Percentiles rank a stretch among this genome's conserved stretches.
phyloP scores from a whole-genome alignment of 2,113 vertebrate genomes.

The Vanacampus margaritifer region DNA sequence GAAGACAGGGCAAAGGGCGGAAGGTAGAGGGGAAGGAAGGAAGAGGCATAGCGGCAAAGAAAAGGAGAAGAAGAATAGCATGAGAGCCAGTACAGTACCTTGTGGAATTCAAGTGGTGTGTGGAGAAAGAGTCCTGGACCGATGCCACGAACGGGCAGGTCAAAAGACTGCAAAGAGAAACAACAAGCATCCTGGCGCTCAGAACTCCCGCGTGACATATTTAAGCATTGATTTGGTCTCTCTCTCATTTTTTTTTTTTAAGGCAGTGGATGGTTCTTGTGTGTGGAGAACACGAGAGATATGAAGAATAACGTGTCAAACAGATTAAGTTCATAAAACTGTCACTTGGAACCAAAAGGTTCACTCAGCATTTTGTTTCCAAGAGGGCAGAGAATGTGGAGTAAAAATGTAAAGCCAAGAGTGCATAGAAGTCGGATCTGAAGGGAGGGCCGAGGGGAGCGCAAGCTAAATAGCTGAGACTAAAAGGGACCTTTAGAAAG shows the following conservation, averaged over 20 bases:
- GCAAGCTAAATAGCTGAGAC: neutral
- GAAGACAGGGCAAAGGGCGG: neutral
- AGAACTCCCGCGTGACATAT: conserved; percentile 1
- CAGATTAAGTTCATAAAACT: neutral
- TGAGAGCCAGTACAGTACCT: conserved; percentile 46
- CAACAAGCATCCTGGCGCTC: conserved; percentile 30
- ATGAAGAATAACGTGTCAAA: neutral
- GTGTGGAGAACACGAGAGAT: neutral
- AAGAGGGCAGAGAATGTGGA: conserved; percentile 17
- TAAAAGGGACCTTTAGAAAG: neutral
- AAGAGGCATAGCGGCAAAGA: neutral
- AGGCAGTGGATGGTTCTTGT: neutral
- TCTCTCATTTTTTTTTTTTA: neutral
- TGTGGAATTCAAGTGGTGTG: conserved; percentile 62
- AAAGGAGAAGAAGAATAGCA: conserved; percentile 2
- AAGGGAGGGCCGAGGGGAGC: neutral
- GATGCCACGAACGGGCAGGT: conserved; percentile 52
- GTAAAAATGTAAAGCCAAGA: conserved; percentile 15
- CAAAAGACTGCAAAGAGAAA: conserved; percentile 63
- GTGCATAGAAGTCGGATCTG: neutral
- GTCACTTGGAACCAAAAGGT: conserved; percentile 30
- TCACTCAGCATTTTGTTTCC: conserved; percentile 15
- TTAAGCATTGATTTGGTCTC: neutral
- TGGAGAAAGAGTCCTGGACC: conserved; percentile 58
- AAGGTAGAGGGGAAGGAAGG: neutral